Evolutionary conservation across 2,797 vertebrate genomes (phyloP), one percentile per base, ranked within the genome.

Genomic region (Poecilia wingei): DNA sequence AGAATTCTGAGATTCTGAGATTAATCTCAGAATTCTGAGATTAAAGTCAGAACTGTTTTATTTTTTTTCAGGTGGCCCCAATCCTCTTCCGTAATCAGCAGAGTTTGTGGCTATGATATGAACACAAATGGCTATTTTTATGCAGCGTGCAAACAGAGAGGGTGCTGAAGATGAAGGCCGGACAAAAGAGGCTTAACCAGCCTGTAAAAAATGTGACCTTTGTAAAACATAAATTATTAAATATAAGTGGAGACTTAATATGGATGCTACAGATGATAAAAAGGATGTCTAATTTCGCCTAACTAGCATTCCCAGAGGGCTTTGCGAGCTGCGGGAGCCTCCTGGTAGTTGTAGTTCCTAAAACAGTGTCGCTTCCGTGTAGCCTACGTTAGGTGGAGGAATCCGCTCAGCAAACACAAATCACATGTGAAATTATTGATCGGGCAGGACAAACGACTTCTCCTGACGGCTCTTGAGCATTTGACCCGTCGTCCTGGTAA

Each of bases 361-460:
- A 4, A 2, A 0, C 18, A 4, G 51, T 55, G 39, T 88, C 81
- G 90, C 90, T 94, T 93, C 94, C 91, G 91, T 86, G 87, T 94
- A 74, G 82, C 49, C 71, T 82, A 76, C 79, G 77, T 90, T 91
- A 94, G 93, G 90, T 89, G 93, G 87, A 79, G 94, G 93, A 95
- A 94, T 93, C 88, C 91, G 88, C 87, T 90, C 90, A 89, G 90
- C 89, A 93, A 93, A 94, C 91, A 91, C 91, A 91, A 92, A 93
- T 46, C 93, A 94, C 92, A 95, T 93, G 95, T 96, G 95, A 94
- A 95, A 91, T 92, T 91, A 95, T 89, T 93, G 89, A 93, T 85
- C 95, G 95, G 96, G 95, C 96, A 96, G 88, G 92, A 51, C 25
- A 66, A 83, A 78, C 80, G 79, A 51, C 33, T 76, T 49, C 59